These are phyloP conservation scores for Nasua narica DNA, from an alignment of 2,797 vertebrate genomes.

Conservation along the genomic window DNA sequence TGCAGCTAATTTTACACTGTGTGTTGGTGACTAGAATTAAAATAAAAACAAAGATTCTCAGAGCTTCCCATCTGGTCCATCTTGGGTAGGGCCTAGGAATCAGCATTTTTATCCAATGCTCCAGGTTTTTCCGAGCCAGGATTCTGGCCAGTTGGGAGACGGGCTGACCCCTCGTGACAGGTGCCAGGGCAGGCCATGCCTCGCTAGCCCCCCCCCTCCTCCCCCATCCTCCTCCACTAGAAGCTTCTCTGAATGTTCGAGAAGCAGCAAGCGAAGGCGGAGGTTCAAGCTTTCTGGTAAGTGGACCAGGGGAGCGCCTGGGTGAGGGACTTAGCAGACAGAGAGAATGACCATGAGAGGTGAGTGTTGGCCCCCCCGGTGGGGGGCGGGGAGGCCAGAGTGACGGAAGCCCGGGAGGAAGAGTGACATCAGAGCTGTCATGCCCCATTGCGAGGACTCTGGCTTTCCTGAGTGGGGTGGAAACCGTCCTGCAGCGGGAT, in stretches of 20 bases:
- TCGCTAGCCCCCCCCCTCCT: not conserved
- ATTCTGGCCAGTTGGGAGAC: not conserved
- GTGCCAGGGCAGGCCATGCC: not conserved
- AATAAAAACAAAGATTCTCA: not conserved
- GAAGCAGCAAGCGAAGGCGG: not conserved
- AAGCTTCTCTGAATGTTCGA: not conserved
- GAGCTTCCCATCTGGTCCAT: not conserved
- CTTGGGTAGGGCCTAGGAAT: not conserved
- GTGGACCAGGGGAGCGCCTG: not conserved
- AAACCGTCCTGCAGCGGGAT: not conserved
- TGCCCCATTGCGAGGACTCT: not conserved
- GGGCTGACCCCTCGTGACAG: not conserved
- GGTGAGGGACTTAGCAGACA: not conserved
- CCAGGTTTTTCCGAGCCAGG: not conserved
- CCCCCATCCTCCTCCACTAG: not conserved
- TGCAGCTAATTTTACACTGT: not conserved
- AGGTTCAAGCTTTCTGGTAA: not conserved
- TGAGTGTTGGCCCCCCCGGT: too few relatives aligned
- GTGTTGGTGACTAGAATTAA: not conserved
- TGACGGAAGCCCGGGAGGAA: not conserved
- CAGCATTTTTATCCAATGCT: not conserved
- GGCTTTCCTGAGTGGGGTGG: not conserved
- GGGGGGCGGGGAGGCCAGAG: not conserved
- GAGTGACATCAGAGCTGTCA: not conserved
- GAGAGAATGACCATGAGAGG: not conserved